A percentile compares a stretch with the other conserved stretches of the same genome.
phyloP scores from a whole-genome alignment of 2,113 vertebrate genomes.

The Hymenochirus boettgeri region DNA sequence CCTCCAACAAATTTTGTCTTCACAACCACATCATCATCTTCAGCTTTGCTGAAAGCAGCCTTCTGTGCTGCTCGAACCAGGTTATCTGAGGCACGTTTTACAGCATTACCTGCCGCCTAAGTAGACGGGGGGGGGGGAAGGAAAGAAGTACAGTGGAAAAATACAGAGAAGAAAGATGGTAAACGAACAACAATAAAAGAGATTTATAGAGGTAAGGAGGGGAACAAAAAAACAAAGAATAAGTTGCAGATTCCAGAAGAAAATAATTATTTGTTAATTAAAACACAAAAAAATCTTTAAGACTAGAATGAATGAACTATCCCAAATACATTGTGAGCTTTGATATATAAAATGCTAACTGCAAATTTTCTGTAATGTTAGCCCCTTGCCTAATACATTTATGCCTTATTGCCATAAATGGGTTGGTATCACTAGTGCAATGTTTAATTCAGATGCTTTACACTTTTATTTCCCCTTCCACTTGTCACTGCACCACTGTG shows the following conservation, averaged over 20 bases:
- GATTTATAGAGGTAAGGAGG: too few relatives aligned
- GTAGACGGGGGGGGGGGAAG: constrained; percentile 4
- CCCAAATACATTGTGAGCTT: constrained; percentile 37
- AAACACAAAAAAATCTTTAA: not conserved
- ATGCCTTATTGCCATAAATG: fast-evolving
- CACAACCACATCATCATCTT: constrained; percentile 89
- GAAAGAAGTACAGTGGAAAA: not conserved
- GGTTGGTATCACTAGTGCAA: not conserved
- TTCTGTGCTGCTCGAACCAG: constrained; percentile 97
- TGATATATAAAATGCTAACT: not conserved
- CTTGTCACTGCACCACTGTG: constrained; percentile 7
- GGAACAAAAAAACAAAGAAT: not conserved
- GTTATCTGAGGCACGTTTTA: constrained; percentile 95
- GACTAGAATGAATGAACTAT: constrained; percentile 16
- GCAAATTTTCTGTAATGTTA: too few relatives aligned
- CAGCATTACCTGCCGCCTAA: constrained; percentile 93
- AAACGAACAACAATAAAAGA: too few relatives aligned
- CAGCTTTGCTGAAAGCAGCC: constrained; percentile 89
- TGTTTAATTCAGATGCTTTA: too few relatives aligned
- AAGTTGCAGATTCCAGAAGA: not conserved
- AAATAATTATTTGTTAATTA: constrained; percentile 1
- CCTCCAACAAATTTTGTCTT: constrained; percentile 97
- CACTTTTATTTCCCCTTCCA: constrained; percentile 24
- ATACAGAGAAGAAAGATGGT: constrained; percentile 18
- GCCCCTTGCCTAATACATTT: not conserved